phyloP scores from a whole-genome alignment of 2,113 vertebrate genomes.

The Brachionichthys hirsutus region DNA sequence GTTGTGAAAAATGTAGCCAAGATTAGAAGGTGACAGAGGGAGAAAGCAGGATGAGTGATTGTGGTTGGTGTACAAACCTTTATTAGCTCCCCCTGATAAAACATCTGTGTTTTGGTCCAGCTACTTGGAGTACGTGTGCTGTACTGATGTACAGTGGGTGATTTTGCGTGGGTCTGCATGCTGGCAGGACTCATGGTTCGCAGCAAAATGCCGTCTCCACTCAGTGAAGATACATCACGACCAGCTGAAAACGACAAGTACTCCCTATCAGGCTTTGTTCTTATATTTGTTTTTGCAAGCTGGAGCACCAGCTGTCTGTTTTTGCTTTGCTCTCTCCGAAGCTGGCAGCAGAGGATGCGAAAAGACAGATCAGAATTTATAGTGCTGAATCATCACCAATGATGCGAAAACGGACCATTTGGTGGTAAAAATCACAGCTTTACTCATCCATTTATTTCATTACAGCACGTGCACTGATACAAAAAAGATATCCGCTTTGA shows the following conservation, averaged over 20 bases:
- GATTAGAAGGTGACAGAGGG: conserved; percentile 9
- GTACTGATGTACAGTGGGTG: conserved; percentile 17
- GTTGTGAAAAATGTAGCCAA: conserved; percentile 38
- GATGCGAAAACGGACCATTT: conserved; percentile 39
- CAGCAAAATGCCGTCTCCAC: conserved; percentile 33
- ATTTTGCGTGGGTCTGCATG: conserved; percentile 22
- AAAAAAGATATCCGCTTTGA: not conserved
- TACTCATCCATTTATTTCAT: not conserved
- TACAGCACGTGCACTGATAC: too few species aligned
- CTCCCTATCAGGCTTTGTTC: conserved; percentile 47
- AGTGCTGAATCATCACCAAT: conserved; percentile 40
- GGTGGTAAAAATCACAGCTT: conserved; percentile 22
- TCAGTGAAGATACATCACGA: conserved; percentile 40
- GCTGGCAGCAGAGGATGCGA: conserved; percentile 25
- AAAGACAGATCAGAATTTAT: conserved; percentile 29
- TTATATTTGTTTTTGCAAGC: conserved; percentile 23
- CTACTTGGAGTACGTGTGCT: conserved; percentile 35
- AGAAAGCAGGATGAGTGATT: conserved; percentile 13
- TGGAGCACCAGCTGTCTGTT: conserved; percentile 53
- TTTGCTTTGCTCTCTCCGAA: conserved; percentile 47
- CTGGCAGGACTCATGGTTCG: conserved; percentile 9
- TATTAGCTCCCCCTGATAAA: too few species aligned
- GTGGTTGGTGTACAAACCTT: not conserved
- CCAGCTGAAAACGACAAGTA: conserved; percentile 49
- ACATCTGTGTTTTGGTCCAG: too few species aligned